Percentiles rank a stretch among this genome's conserved stretches.
phyloP scores from a whole-genome alignment of 1,140 invertebrate genomes.

The Tribolium madens region DNA sequence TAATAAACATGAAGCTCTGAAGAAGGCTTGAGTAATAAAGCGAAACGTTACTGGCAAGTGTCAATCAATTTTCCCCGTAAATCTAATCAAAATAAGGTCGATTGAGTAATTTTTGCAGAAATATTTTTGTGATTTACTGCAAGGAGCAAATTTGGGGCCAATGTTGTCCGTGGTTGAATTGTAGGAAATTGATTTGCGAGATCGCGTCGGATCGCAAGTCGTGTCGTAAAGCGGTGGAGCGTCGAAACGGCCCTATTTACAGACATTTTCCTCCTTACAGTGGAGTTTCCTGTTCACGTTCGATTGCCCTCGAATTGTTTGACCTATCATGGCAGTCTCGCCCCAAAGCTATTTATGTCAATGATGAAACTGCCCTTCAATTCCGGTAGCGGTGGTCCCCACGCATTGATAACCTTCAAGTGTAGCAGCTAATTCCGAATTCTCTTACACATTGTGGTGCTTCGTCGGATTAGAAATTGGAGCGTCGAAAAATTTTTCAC shows the following conservation, averaged over 20 bases:
- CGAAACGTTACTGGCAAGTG: no score
- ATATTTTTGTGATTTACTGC: no score
- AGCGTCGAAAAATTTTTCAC: conserved; percentile 4
- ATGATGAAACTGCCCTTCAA: conserved; percentile 53
- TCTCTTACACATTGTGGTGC: conserved; percentile 34
- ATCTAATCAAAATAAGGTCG: no score
- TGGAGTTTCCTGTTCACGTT: conserved; percentile 64
- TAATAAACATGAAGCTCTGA: no score
- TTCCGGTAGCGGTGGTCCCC: conserved; percentile 42
- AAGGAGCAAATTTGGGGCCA: no score
- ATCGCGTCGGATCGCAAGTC: background rate
- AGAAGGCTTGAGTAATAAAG: no score
- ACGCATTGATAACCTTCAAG: conserved; percentile 44
- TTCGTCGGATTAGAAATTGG: conserved; percentile 7
- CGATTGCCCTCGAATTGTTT: conserved; percentile 64
- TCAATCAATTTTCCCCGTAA: no score
- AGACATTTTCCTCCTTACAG: conserved; percentile 65
- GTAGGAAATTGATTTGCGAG: no score
- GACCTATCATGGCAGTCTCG: conserved; percentile 62
- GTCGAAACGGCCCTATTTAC: conserved; percentile 63
- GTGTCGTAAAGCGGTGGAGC: conserved; percentile 25
- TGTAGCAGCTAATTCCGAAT: conserved; percentile 40
- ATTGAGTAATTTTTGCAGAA: no score
- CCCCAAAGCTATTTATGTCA: conserved; percentile 57
- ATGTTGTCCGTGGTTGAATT: no score